These are phyloP conservation scores for Drosophila aff. DNA, from an alignment of 1,140 invertebrate genomes.

Conservation along the genomic window DNA sequence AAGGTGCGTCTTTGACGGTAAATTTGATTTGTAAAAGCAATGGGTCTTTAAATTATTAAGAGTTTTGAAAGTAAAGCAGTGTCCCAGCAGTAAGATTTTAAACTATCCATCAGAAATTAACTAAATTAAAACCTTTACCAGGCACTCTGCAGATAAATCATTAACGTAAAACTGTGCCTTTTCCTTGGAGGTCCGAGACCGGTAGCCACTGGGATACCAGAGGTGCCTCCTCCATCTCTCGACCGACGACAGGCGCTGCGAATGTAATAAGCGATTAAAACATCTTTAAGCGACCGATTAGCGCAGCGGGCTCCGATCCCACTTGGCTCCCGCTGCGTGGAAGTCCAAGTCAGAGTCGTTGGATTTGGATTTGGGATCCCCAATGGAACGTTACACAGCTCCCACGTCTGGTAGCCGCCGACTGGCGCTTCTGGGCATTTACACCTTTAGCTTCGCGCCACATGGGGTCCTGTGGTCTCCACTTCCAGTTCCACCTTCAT, in stretches of 20 bases:
- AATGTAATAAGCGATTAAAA: constrained; percentile 84
- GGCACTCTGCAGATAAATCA: not conserved
- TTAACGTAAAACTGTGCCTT: not conserved
- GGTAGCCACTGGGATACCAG: constrained; percentile 10
- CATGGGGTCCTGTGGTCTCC: constrained; percentile 42
- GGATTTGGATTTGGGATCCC: constrained; percentile 4
- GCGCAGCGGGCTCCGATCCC: constrained; percentile 61
- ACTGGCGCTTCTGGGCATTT: constrained; percentile 73
- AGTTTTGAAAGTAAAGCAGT: not conserved
- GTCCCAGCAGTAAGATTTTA: not conserved
- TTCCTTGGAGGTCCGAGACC: not conserved
- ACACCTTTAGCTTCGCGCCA: constrained; percentile 60
- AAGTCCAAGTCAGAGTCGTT: constrained; percentile 16
- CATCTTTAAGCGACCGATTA: constrained; percentile 80
- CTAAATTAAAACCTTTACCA: not conserved
- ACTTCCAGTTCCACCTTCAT: constrained; percentile 1
- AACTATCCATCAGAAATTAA: not conserved
- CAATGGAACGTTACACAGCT: constrained; percentile 35
- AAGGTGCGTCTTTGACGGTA: constrained; percentile 14
- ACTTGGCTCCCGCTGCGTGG: constrained; percentile 42
- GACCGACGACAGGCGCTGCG: constrained; percentile 46
- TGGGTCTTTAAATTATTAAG: not conserved
- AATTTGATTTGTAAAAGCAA: constrained; percentile 20
- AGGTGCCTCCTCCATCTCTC: constrained; percentile 9
- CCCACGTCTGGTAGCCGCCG: constrained; percentile 28